Conservation (phyloP, 2,888 invertebrate species). For the Drosophila paramelanica region DNA sequence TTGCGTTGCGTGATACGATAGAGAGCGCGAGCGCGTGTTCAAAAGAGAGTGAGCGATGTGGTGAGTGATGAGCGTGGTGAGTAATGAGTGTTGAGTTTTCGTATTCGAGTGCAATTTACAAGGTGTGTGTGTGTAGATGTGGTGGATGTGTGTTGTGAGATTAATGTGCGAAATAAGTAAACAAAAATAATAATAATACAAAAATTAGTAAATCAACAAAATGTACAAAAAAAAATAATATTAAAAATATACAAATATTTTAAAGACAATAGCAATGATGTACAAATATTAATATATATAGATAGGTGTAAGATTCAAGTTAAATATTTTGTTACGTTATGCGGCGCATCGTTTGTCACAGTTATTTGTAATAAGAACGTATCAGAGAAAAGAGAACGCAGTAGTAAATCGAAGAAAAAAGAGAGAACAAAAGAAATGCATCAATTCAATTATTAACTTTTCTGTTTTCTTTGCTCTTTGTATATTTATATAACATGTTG, state of each 20-base stretch:
- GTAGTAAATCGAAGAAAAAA: conserved; percentile 37
- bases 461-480: conserved; percentile 17
- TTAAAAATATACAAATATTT: conserved; percentile 1
- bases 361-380: conserved; percentile 5
- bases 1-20: neutral
- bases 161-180: conserved; percentile 59
- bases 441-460: conserved; percentile 50
- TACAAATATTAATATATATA: conserved; percentile 5
- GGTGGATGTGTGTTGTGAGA: conserved; percentile 27
- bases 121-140: conserved; percentile 3
- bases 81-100: neutral
- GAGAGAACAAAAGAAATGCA: conserved; percentile 53
- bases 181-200: conserved; percentile 56
- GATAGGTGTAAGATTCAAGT: conserved; percentile 5
- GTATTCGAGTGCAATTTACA: conserved; percentile 17
- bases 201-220: conserved; percentile 54
- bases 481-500: neutral
- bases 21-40: neutral
- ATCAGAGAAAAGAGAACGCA: conserved; percentile 1
- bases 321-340: conserved; percentile 13
- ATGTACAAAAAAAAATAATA: conserved; percentile 26
- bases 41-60: conserved; percentile 4
- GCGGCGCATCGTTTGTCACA: conserved; percentile 22
- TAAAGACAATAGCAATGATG: neutral
- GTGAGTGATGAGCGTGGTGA: neutral